Percentiles rank a stretch among this genome's conserved stretches.
Conservation (phyloP, 2,888 invertebrate species). For the Callyntrura sp. region DNA sequence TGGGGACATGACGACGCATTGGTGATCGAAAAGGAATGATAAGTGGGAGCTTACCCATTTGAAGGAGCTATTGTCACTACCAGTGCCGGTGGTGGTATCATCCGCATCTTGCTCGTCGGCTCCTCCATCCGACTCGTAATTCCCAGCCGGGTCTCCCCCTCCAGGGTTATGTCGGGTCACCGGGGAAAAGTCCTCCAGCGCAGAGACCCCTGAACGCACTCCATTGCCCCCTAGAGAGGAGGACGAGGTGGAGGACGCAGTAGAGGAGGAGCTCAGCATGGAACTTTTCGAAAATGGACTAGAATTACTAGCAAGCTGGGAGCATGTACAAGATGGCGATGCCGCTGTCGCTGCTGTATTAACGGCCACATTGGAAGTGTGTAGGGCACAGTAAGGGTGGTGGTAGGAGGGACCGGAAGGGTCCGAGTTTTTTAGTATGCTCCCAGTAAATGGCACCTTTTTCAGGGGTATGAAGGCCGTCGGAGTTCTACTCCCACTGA, state of each 20-base stretch:
- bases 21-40: too few species aligned
- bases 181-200: conserved; percentile 11
- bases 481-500: not conserved
- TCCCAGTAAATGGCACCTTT: conserved; percentile 40
- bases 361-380: not conserved
- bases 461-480: not conserved
- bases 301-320: conserved; percentile 25
- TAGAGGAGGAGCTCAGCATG: conserved; percentile 42
- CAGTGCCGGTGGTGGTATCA: conserved; percentile 76
- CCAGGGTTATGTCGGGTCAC: not conserved
- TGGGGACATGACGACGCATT: too few species aligned
- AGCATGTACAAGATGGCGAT: conserved; percentile 28
- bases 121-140: not conserved
- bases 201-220: conserved; percentile 39
- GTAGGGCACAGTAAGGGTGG: conserved; percentile 8
- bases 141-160: not conserved
- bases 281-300: conserved; percentile 56
- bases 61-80: conserved; percentile 82
- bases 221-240: conserved; percentile 15
- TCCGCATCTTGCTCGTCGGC: conserved; percentile 74
- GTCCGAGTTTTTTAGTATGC: conserved; percentile 75
- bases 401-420: not conserved
- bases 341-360: not conserved
- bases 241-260: conserved; percentile 20
- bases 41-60: conserved; percentile 82